Percentiles rank a stretch among this genome's conserved stretches.
These are phyloP conservation scores for Tanytarsus gracilentus DNA, from an alignment of 2,888 invertebrate species.

Conservation along the genomic window DNA sequence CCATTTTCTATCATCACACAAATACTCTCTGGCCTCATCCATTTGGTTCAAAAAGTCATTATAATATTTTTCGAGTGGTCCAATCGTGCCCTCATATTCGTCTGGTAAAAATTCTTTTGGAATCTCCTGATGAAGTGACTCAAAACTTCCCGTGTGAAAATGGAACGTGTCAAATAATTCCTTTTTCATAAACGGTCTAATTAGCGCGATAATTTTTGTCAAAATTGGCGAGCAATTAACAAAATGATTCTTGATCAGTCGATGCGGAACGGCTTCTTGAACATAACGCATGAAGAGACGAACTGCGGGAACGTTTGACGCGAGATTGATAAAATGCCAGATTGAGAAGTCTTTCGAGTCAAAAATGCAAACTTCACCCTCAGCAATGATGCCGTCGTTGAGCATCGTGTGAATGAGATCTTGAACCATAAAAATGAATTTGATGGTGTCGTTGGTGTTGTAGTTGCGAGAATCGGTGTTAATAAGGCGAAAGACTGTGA, in stretches of 20 bases:
- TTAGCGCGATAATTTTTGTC: not conserved
- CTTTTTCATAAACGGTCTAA: conserved; percentile 18
- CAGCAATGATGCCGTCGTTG: not conserved
- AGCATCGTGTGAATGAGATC: not conserved
- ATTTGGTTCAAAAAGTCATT: too few relatives aligned
- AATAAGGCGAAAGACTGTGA: not conserved
- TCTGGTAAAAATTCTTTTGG: conserved; percentile 16
- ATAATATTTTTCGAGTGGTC: too few relatives aligned
- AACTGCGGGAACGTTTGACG: not conserved
- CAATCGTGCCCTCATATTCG: too few relatives aligned
- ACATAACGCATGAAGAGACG: conserved; percentile 8
- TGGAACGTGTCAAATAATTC: conserved; percentile 4
- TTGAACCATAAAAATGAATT: not conserved
- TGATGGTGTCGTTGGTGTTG: not conserved
- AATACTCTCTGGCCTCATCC: too few relatives aligned
- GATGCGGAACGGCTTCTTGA: conserved; percentile 17
- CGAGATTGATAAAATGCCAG: conserved; percentile 6
- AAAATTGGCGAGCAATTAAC: conserved; percentile 20
- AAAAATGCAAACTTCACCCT: conserved; percentile 6
- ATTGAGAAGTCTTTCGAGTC: conserved; percentile 10
- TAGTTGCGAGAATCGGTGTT: not conserved
- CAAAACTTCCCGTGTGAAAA: not conserved
- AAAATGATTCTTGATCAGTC: conserved; percentile 17
- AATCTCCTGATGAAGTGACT: not conserved
- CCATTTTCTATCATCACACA: too few relatives aligned